These are phyloP conservation scores for Astropecten irregularis DNA, from an alignment of 53 echinoderm and acorn worm species.

Conservation along the genomic window DNA sequence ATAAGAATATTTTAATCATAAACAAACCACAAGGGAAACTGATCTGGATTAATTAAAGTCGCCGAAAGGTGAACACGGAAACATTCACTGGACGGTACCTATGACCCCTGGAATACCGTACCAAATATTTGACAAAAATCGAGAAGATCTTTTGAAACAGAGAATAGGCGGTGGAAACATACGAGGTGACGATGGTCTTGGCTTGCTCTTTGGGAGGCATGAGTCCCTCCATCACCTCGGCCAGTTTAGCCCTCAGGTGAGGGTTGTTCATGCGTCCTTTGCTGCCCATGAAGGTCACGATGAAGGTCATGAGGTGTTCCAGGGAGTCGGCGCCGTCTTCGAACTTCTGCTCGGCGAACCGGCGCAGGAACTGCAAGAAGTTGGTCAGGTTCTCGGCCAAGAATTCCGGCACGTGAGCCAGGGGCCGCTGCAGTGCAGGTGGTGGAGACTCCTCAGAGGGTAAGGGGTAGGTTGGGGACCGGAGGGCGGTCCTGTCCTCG, in stretches of 20 bases:
- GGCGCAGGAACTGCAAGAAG: constrained; percentile 80
- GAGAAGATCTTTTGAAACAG: too few species aligned
- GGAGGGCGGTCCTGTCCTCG: constrained; percentile 50
- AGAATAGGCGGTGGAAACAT: constrained; percentile 51
- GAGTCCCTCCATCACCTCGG: constrained; percentile 86
- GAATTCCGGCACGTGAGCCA: constrained; percentile 80
- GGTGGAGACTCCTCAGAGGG: neutral
- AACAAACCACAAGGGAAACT: too few species aligned
- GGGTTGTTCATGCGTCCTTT: constrained; percentile 93
- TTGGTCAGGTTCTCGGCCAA: constrained; percentile 88
- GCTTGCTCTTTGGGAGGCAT: constrained; percentile 69
- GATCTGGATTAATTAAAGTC: too few species aligned
- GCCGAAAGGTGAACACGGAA: too few species aligned
- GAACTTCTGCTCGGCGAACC: constrained; percentile 83
- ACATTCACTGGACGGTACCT: too few species aligned
- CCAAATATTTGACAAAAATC: too few species aligned
- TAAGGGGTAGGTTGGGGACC: constrained; percentile 69
- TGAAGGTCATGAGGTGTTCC: constrained; percentile 83
- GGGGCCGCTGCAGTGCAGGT: constrained; percentile 38
- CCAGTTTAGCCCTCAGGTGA: constrained; percentile 88
- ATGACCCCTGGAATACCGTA: too few species aligned
- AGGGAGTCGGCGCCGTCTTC: constrained; percentile 69
- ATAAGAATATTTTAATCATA: too few species aligned
- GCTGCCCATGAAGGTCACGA: constrained; percentile 93
- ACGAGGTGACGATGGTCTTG: constrained; percentile 68